phyloP scores from a whole-genome alignment of 2,888 invertebrate species.

The Thera obeliscata region DNA sequence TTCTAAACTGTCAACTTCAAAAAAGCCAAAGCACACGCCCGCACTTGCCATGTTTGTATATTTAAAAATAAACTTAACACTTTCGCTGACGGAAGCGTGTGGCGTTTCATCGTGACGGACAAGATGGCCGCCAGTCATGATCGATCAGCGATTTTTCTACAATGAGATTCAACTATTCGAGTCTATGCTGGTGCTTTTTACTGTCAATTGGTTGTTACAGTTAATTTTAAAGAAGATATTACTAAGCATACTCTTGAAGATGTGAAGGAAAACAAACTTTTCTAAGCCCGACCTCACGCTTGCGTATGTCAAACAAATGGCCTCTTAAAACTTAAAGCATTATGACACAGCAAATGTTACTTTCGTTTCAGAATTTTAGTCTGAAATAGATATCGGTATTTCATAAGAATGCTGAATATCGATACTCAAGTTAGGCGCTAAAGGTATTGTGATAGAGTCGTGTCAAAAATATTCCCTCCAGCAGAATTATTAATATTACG shows the following conservation, averaged over 20 bases:
- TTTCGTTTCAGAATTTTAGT: no score
- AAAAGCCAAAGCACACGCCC: constrained; percentile 13
- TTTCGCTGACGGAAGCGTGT: constrained; percentile 44
- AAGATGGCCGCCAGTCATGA: constrained; percentile 46
- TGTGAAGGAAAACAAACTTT: background rate
- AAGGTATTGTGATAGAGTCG: background rate
- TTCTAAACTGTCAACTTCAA: constrained; percentile 27
- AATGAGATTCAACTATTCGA: constrained; percentile 24
- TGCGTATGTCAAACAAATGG: no score
- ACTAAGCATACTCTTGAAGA: background rate
- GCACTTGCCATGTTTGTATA: constrained; percentile 34
- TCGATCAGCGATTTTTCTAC: constrained; percentile 44
- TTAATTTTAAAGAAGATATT: background rate
- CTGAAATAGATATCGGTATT: background rate
- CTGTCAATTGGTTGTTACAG: constrained; percentile 1
- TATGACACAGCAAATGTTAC: no score
- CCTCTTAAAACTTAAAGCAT: no score
- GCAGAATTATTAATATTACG: background rate
- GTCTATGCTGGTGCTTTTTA: constrained; percentile 14
- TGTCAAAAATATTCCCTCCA: background rate
- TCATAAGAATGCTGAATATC: background rate
- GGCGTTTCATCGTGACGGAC: constrained; percentile 43
- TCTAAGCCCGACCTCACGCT: background rate
- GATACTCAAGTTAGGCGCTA: background rate
- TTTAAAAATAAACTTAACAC: constrained; percentile 42